Base-by-base conservation (phyloP, 2,888 invertebrate genomes). In the Drosophila picticornis region DNA sequence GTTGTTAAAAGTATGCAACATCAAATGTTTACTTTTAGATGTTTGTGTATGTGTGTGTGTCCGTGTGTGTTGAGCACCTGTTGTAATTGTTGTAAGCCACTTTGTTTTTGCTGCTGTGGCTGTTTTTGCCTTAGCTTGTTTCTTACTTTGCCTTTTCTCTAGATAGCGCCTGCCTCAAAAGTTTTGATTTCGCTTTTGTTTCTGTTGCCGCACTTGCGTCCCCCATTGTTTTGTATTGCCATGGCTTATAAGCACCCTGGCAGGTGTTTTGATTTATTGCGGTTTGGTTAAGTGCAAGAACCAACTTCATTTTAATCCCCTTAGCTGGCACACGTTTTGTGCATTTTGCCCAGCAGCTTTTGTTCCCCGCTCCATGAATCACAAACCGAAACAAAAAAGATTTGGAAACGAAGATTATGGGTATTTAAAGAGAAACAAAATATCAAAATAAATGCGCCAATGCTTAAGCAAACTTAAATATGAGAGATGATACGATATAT, bases 181-280 rank as follows among this genome's bases (percentile, higher is more conserved):
- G 77, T 88, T 87, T 75, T 59, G 75, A 69, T 81, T 76, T 71
- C 66, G 70, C 68, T 65, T 67, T 72, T 73, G 68, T 77, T 75
- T 69, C 64, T 36, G 31, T 55, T 58, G 36, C 57, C 69, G 58
- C 61, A 67, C 56, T 43, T 67, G 34, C 34, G 7, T 50, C 63
- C 40, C 55, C 31, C 40, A 46, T 67, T 51, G 56, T 69, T 67
- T 36, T 55, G 59, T 62, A 66, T 38, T 71, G 77, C 66, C 58
- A 34, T 29, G 63, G 55, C 57, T 71, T 73, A 77, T 77, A 75
- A 86, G 77, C 69, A 74, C 63, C 62, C 70, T 72, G 77, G 68
- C 79, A 84, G 87, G 89, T 84, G 82, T 81, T 87, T 81, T 90
- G 89, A 90, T 89, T 90, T 89, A 89, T 85, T 83, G 85, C 80